Evolutionary conservation across 2,113 vertebrate genomes (phyloP).

Genomic region (Pelodiscus sinensis): DNA sequence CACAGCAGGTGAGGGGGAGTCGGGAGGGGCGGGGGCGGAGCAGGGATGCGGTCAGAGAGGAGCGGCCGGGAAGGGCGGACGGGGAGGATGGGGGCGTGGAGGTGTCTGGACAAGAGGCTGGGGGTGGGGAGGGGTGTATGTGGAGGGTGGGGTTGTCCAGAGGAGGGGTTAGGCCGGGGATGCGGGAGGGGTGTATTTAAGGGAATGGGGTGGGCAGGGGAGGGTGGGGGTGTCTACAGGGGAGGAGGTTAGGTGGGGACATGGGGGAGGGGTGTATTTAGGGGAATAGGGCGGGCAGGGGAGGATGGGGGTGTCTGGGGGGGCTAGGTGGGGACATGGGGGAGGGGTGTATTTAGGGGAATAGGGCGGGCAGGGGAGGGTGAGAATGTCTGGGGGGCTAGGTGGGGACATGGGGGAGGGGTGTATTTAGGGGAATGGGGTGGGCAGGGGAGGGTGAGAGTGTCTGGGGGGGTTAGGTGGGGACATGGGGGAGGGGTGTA

Average conservation of each 20-base stretch:
- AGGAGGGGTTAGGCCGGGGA: background rate
- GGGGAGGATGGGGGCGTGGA: background rate
- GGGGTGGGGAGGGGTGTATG: background rate
- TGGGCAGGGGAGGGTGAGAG: background rate
- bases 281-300: background rate
- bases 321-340: too few species aligned
- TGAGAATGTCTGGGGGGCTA: background rate
- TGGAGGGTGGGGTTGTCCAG: background rate
- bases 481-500: too few species aligned
- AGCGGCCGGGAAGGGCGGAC: background rate
- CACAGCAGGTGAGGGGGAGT: conserved; percentile 43
- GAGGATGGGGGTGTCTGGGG: too few species aligned
- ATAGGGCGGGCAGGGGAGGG: background rate
- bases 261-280: background rate
- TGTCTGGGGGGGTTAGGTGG: too few species aligned
- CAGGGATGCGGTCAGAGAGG: background rate
- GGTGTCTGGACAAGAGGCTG: background rate
- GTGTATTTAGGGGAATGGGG: background rate
- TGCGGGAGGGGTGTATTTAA: background rate
- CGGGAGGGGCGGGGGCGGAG: background rate
- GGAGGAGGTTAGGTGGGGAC: background rate
- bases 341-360: background rate
- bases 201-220: background rate
- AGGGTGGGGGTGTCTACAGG: background rate
- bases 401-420: too few species aligned